Evolutionary conservation across 2,888 invertebrate species (phyloP).

Genomic region (Brassicogethes aeneus): DNA sequence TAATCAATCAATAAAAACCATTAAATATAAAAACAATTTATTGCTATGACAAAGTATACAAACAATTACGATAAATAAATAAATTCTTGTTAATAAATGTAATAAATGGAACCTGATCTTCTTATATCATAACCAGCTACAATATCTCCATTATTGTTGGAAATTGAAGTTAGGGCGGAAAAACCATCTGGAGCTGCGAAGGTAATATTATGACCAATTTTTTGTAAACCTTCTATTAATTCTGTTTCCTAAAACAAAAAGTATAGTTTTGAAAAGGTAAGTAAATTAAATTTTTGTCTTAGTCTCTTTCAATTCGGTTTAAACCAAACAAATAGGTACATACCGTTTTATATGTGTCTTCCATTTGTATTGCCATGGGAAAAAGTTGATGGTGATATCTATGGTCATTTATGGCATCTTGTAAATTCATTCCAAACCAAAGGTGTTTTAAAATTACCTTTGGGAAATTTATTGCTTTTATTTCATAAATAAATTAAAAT

Average conservation of each 20-base stretch:
- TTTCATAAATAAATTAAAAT: too few species aligned
- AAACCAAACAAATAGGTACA: too few species aligned
- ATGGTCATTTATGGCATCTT: constrained; percentile 44
- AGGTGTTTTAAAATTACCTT: constrained; percentile 46
- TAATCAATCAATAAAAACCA: too few species aligned
- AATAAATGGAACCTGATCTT: background rate
- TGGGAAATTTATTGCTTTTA: too few species aligned
- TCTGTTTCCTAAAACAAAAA: background rate
- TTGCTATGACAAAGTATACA: too few species aligned
- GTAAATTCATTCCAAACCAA: constrained; percentile 47
- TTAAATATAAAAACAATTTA: too few species aligned
- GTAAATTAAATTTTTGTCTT: too few species aligned
- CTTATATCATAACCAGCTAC: background rate
- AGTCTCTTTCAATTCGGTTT: too few species aligned
- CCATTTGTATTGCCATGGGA: constrained; percentile 38
- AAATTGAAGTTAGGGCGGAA: background rate
- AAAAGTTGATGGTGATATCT: constrained; percentile 57
- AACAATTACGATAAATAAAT: too few species aligned
- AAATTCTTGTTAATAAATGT: background rate
- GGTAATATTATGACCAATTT: background rate
- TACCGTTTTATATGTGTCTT: background rate
- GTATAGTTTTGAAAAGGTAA: background rate
- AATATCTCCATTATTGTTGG: background rate
- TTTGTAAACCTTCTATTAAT: background rate
- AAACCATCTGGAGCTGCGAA: background rate